Evolutionary conservation across 1,140 invertebrate genomes (phyloP).

Genomic region (Heliconius nattereri): DNA sequence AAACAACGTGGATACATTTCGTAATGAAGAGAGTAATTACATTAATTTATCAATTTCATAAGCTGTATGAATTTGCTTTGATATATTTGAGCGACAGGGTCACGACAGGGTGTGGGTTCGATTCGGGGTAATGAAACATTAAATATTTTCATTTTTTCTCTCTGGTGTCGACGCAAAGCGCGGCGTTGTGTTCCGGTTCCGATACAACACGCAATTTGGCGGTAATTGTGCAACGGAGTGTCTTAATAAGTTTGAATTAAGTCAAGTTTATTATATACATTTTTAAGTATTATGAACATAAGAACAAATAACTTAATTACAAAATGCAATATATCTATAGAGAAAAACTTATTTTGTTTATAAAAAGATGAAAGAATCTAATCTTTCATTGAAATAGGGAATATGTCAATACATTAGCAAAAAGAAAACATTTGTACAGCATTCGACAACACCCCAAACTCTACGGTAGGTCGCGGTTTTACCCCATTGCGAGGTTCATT

Average conservation of each 20-base stretch:
- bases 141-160: too few relatives aligned
- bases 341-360: neutral
- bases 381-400: neutral
- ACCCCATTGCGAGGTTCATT: constrained; percentile 61
- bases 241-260: too few relatives aligned
- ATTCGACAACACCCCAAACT: constrained; percentile 49
- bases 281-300: too few relatives aligned
- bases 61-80: neutral
- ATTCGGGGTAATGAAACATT: too few relatives aligned
- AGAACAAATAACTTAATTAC: too few relatives aligned
- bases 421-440: constrained; percentile 30
- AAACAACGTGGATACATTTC: constrained; percentile 67
- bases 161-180: too few relatives aligned
- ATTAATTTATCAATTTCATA: constrained; percentile 45
- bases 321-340: too few relatives aligned
- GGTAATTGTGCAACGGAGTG: too few relatives aligned
- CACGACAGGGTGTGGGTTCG: too few relatives aligned
- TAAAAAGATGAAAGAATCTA: neutral
- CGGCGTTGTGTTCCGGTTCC: too few relatives aligned
- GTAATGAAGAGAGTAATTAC: constrained; percentile 63
- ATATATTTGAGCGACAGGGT: neutral
- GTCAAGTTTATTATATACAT: too few relatives aligned
- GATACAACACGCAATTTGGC: too few relatives aligned
- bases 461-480: constrained; percentile 74
- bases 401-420: constrained; percentile 23